Evolutionary conservation across 2,113 vertebrate species (phyloP), one percentile per base, ranked within the genome.

Genomic region (Ictalurus furcatus): DNA sequence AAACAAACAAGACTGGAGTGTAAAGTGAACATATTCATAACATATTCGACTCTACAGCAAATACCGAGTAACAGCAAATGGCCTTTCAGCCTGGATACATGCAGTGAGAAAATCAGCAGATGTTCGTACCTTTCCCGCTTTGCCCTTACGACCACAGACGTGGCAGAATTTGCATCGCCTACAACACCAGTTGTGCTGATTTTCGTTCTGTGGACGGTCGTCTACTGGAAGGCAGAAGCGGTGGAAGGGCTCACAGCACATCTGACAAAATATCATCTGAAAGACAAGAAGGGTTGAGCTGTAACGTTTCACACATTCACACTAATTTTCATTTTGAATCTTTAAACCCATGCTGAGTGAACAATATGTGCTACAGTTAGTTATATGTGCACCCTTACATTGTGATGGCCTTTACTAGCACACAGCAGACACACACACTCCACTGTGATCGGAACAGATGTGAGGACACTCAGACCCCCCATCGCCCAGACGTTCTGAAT

Each of bases 241-340:
- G 74, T 98, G 97, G 93, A 98, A 98, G 54, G 97, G 97, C 89
- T 98, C 97, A 71, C 97, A 98, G 95, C 97, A 98, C 86, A 98
- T 97, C 94, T 97, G 97, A 93, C 97, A 98, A 92, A 96, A 97
- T 48, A 98, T 94, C 95, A 98, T 94, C 97, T 98, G 89, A 25
- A 52, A 87, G 44, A 25, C 23, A 48, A 37, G 58, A 82, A 9
- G 3, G 6, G n/a, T 28, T 13, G 8, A 21, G 23, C 8, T n/a
- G 6, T 61, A 6, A 59, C 12, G 0, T 59, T 9, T 21, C 65
- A 54, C 84, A 52, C 1, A 67, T 44, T 69, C 83, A 67, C 0
- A 12, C 59, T 61, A 6, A 4, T 61, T 7, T 61, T 2, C 59
- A 59, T 58, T 63, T 25, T 16, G 25, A 63, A 63, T 25, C 61